Base-by-base conservation (phyloP, 30 jellyfish, hydroid and myxozoan species). In the Nemopilema nomurai region DNA sequence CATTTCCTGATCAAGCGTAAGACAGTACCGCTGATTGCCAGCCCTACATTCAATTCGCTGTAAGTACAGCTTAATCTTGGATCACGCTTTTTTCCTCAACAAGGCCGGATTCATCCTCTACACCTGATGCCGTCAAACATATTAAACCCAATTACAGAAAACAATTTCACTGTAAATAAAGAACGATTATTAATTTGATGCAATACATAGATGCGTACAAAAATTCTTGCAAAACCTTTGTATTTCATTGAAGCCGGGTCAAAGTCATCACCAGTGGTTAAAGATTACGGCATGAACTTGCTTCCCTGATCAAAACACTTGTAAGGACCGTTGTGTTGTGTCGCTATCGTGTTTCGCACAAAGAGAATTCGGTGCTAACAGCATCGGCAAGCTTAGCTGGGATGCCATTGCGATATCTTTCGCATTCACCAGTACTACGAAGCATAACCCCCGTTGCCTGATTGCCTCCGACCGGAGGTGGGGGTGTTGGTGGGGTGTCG, bases 1-100 rank as follows among this genome's bases (percentile, higher is more conserved):
- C 67, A 65, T 62, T 78, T 78, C 87, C 87, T 78, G 87, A n/a
- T 24, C 31, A 0, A 20, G 50, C 71, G 74, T 49, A 28, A 33
- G 87, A 62, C 26, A 28, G 27, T 78, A 76, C 87, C 87, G 87
- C 78, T 33, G 71, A 78, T 51, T 80, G 76, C 81, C 57, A 41
- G 57, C 57, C 57, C 57, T 41, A 41, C 57, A 41, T 41, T 41
- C 57, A 41, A 41, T 41, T 41, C 13, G 57, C 6, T 41, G 6
- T 41, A 41, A 41, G 6, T 41, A 6, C 13, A 3, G 57, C 57
- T 41, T 41, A 41, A 41, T 41, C 57, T 41, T 3, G 13, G 57
- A 41, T 41, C 57, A 41, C 57, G 57, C 57, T 3, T 71, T 33
- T 71, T 26, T 19, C 62, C 49, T 71, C 49, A 51, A 71, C 62